Percentiles rank a stretch among this genome's conserved stretches.
phyloP scores from a whole-genome alignment of 2,797 vertebrate genomes.

The Chloroceryle inda region DNA sequence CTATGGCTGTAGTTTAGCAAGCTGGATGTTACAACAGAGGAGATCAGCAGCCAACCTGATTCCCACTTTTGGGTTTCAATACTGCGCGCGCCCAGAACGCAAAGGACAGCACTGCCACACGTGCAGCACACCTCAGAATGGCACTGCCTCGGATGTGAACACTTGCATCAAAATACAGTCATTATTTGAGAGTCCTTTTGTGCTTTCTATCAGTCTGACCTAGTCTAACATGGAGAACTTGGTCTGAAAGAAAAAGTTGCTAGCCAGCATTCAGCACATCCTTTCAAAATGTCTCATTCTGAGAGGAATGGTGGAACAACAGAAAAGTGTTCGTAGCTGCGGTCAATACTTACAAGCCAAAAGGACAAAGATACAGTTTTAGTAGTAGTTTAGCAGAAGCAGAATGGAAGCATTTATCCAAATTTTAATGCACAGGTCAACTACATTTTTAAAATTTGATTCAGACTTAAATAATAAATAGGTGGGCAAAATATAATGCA shows the following conservation, averaged over 20 bases:
- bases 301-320: not conserved
- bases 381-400: conserved; percentile 41
- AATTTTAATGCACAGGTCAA: conserved; percentile 74
- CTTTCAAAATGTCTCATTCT: not conserved
- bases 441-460: conserved; percentile 62
- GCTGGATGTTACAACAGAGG: not conserved
- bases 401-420: conserved; percentile 58
- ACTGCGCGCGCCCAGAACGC: not conserved
- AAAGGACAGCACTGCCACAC: not conserved
- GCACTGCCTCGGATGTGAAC: not conserved
- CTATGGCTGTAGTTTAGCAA: not conserved
- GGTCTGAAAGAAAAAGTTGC: not conserved
- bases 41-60: not conserved
- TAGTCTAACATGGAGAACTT: not conserved
- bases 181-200: not conserved
- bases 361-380: conserved; percentile 29
- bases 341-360: conserved; percentile 1
- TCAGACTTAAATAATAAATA: conserved; percentile 79
- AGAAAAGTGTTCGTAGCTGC: not conserved
- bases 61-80: not conserved
- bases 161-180: not conserved
- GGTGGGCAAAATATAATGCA: conserved; percentile 80
- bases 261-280: not conserved
- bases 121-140: not conserved
- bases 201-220: conserved; percentile 9